Evolutionary conservation across 2,888 invertebrate species (phyloP).

Genomic region (Automeris io): DNA sequence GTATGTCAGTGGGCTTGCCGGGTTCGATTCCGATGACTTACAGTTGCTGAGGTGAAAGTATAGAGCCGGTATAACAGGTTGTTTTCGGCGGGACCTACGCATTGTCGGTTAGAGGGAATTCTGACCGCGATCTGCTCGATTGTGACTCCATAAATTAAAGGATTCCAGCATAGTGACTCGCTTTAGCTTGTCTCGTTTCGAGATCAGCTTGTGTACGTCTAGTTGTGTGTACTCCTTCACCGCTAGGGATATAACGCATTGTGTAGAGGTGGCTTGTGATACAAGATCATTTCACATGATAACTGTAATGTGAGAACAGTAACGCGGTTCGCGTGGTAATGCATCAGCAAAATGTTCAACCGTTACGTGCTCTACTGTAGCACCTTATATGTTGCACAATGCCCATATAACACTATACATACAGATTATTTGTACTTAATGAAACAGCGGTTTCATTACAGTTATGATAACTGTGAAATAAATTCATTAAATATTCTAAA

Average conservation of each 20-base stretch:
- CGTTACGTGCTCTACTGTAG: not conserved
- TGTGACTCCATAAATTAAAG: too few species aligned
- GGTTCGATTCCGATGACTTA: not conserved
- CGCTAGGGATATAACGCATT: too few species aligned
- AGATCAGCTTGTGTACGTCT: too few species aligned
- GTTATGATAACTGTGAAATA: not conserved
- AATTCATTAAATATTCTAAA: too few species aligned
- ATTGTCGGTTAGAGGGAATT: not conserved
- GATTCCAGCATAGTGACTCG: too few species aligned
- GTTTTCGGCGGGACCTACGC: not conserved
- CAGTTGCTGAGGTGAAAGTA: not conserved
- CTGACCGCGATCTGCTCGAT: slow-evolving; percentile 12
- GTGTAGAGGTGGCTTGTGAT: too few species aligned
- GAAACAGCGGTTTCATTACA: too few species aligned
- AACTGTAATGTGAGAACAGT: slow-evolving; percentile 28
- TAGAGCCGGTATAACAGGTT: not conserved
- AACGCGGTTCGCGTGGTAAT: slow-evolving; percentile 6
- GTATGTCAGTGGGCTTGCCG: too few species aligned
- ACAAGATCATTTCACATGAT: slow-evolving; percentile 11
- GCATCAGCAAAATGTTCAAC: not conserved
- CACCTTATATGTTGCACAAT: not conserved
- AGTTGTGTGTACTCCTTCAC: too few species aligned
- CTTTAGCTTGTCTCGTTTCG: too few species aligned
- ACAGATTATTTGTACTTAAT: too few species aligned
- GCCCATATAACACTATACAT: too few species aligned